A percentile compares a stretch with the other conserved stretches of the same genome.
Evolutionary conservation across 2,888 invertebrate genomes (phyloP).

Genomic region (Drosophila neonasuta): DNA sequence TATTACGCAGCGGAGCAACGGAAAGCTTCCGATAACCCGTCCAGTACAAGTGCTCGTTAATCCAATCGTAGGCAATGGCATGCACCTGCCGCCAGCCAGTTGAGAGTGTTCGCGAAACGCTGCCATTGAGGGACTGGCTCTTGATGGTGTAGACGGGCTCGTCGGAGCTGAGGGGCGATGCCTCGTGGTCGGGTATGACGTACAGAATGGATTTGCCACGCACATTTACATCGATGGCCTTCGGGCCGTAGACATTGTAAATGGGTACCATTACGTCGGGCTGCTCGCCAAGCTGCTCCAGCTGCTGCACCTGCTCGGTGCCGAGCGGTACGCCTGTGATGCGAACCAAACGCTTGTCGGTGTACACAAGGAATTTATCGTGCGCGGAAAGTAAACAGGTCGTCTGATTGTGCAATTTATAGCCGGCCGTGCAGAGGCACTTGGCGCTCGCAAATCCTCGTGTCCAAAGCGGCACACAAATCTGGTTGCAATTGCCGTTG

Average conservation of each 20-base stretch:
- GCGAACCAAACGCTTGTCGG: slow-evolving; percentile 87
- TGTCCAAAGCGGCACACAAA: slow-evolving; percentile 88
- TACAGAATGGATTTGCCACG: slow-evolving; percentile 85
- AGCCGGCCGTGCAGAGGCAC: slow-evolving; percentile 90
- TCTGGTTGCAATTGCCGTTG: slow-evolving; percentile 89
- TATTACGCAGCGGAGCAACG: slow-evolving; percentile 86
- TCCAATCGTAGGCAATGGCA: slow-evolving; percentile 92
- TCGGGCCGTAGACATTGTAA: slow-evolving; percentile 83
- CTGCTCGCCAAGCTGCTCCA: slow-evolving; percentile 61
- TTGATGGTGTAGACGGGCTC: slow-evolving; percentile 84
- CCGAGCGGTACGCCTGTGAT: slow-evolving; percentile 86
- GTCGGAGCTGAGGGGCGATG: slow-evolving; percentile 21
- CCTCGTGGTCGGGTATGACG: slow-evolving; percentile 79
- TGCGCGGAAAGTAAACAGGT: slow-evolving; percentile 85
- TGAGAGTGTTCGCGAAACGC: slow-evolving; percentile 81
- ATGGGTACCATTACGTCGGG: slow-evolving; percentile 87
- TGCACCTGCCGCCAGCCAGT: slow-evolving; percentile 85
- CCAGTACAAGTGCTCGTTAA: slow-evolving; percentile 92
- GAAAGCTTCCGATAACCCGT: slow-evolving; percentile 87
- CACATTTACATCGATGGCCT: slow-evolving; percentile 88
- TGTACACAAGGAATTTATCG: slow-evolving; percentile 86
- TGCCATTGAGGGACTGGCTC: slow-evolving; percentile 86
- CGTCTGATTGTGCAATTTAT: slow-evolving; percentile 84
- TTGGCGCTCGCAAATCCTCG: slow-evolving; percentile 84
- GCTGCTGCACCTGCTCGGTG: slow-evolving; percentile 70